Base-by-base conservation (phyloP, 2,797 vertebrate genomes). In the Helostoma temminkii region DNA sequence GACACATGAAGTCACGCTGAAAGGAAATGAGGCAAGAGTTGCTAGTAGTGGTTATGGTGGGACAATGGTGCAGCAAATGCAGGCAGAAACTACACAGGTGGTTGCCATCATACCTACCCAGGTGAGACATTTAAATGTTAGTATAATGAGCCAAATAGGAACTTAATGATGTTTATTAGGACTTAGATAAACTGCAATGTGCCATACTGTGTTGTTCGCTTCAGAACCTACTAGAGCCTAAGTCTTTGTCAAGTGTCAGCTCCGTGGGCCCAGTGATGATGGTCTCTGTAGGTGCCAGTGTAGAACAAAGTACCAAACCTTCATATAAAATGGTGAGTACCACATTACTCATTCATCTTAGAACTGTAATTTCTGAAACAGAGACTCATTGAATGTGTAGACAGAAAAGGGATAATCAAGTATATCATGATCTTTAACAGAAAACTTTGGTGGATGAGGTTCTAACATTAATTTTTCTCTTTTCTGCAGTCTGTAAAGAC, bases 301-400 rank as follows among this genome's bases (percentile, higher is more conserved):
- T 94, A 11, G 92, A 96, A 49, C 88, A 94, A 80, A 94, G 94
- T 81, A 88, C 90, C 49, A 94, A 94, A 70, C 83, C 95, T 3
- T 95, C 96, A 18, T 94, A 97, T 92, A 98, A 97, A 93, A 93
- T 97, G 95, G 97, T 98, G 86, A 95, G 30, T 8, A 57, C 18
- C 12, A 7, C 18, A 39, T 58, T 37, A 32, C 36, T 59, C 14
- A 30, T 59, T 47, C 9, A 36, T 2, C n/a, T 53, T 39, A 5
- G 9, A 26, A 46, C 71, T 63, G 9, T 39, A 45, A 37, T 1
- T 3, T 15, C 7, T 28, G 16, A 59, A 47, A 62, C 8, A 18
- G 5, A 21, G 16, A 57, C 41, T 10, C 15, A 19, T 2, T 14
- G 12, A 6, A 18, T 25, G 7, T 32, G 16, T 22, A 41, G 11